Evolutionary conservation across 1,140 invertebrate species (phyloP), one percentile per base, ranked within the genome.

Genomic region (Planococcus citri): DNA sequence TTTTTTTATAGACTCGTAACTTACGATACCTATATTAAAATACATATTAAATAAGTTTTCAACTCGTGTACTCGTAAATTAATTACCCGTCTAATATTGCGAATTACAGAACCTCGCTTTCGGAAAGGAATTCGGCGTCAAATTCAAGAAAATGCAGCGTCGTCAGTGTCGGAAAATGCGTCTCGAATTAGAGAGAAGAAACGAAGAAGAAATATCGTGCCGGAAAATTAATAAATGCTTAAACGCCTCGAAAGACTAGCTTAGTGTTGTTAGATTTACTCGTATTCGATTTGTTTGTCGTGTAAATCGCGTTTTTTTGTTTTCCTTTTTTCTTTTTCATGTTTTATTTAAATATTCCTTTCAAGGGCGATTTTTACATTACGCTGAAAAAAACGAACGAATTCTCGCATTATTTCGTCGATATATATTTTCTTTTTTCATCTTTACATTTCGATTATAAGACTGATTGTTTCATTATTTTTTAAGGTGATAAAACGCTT

Each of bases 391-490:
- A 51, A 33, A 33, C 29, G 29, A 33, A 6, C n/a, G 41, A 51
- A n/a, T 51, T 51, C 41, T 51, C 41, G 41, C 41, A n/a, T 51
- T n/a, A 64, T 20, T 64, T 64, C 17, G 41, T 51, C n/a, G 41
- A n/a, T n/a, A n/a, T n/a, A n/a, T n/a, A 17, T 9, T 25, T 64
- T 27, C 24, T 64, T 64, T 24, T 64, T 24, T 64, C 60, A 64
- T 64, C 60, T 6, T 60, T 27, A 64, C 20, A 25, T 24, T 64
- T 64, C 60, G 60, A 24, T 24, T 25, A 64, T 9, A 64, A 64
- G 60, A 64, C 60, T 64, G 60, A 64, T 64, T 25, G 60, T 64
- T 64, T 64, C 24, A 2, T 25, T 64, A 64, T 24, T 64, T 27
- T 25, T 64, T 60, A 60, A 64, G 22, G 22, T 24, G 10, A 14